Percentiles rank a stretch among this genome's conserved stretches.
phyloP scores from a whole-genome alignment of 53 echinoderm and acorn worm genomes.

The Holothuria leucospilota region DNA sequence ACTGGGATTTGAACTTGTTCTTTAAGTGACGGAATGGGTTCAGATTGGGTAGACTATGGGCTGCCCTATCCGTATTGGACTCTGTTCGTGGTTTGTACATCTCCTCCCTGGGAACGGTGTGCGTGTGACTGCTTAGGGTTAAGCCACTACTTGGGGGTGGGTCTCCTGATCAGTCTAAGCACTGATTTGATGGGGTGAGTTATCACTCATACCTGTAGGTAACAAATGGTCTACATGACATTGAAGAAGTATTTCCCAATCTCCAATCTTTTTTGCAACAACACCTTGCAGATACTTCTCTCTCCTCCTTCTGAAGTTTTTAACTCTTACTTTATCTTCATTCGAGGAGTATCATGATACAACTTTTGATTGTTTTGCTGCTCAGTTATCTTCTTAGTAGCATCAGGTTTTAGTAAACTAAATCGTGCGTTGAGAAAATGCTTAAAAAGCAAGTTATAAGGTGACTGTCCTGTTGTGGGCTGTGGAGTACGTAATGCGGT shows the following conservation, averaged over 20 bases:
- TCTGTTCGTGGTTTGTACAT: too few species aligned
- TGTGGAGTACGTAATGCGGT: conserved; percentile 57
- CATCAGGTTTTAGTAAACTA: conserved; percentile 5
- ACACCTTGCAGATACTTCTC: conserved; percentile 21
- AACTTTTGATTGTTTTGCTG: too few species aligned
- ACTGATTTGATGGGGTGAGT: neutral
- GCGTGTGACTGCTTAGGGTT: neutral
- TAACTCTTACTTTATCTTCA: neutral
- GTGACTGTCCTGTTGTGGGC: conserved; percentile 41
- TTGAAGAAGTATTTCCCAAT: neutral
- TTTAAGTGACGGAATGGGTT: neutral
- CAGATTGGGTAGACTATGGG: neutral
- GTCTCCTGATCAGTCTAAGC: neutral
- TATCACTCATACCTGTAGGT: neutral
- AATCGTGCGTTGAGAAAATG: conserved; percentile 46
- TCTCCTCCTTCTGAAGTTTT: neutral
- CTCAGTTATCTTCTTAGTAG: too few species aligned
- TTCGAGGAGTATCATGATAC: neutral
- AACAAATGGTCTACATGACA: conserved; percentile 19
- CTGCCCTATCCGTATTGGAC: neutral
- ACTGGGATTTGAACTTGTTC: neutral
- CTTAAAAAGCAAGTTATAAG: conserved; percentile 61
- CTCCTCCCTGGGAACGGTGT: too few species aligned
- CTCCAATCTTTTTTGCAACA: conserved; percentile 6
- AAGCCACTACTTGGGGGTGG: neutral